phyloP scores from a whole-genome alignment of 2,113 vertebrate species.

The Piliocolobus tephrosceles region DNA sequence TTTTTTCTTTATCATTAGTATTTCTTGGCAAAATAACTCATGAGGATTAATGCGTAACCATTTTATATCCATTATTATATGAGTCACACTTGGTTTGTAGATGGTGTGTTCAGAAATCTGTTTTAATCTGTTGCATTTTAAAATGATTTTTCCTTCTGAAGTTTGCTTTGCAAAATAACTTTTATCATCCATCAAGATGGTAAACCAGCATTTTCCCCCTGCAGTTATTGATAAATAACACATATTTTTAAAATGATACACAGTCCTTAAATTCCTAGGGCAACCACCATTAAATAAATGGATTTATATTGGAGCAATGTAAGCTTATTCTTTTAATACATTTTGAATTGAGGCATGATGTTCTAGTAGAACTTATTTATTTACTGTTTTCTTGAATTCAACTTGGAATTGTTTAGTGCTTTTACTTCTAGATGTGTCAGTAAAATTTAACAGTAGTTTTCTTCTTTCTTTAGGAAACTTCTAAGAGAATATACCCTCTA shows the following conservation, averaged over 20 bases:
- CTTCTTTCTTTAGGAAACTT: neutral
- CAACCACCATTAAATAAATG: neutral
- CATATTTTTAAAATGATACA: constrained; percentile 11
- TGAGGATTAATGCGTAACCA: neutral
- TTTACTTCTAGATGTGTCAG: neutral
- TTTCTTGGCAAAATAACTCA: neutral
- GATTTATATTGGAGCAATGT: neutral
- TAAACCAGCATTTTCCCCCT: neutral
- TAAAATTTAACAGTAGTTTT: neutral
- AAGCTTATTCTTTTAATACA: neutral
- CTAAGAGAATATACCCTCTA: neutral
- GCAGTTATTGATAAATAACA: neutral
- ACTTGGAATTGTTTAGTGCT: neutral
- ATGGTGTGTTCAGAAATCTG: neutral
- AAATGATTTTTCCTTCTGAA: constrained; percentile 18
- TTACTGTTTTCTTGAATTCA: constrained; percentile 25
- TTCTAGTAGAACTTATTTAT: neutral
- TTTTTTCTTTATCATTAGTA: neutral
- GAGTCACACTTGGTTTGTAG: neutral
- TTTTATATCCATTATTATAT: neutral
- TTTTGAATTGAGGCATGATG: neutral
- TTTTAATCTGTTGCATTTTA: constrained; percentile 18
- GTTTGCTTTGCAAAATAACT: neutral
- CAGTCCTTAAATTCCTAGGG: neutral
- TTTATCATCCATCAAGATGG: neutral